These are phyloP conservation scores for Potamilus streckersoni DNA, from an alignment of 1,140 invertebrate species.

Conservation along the genomic window DNA sequence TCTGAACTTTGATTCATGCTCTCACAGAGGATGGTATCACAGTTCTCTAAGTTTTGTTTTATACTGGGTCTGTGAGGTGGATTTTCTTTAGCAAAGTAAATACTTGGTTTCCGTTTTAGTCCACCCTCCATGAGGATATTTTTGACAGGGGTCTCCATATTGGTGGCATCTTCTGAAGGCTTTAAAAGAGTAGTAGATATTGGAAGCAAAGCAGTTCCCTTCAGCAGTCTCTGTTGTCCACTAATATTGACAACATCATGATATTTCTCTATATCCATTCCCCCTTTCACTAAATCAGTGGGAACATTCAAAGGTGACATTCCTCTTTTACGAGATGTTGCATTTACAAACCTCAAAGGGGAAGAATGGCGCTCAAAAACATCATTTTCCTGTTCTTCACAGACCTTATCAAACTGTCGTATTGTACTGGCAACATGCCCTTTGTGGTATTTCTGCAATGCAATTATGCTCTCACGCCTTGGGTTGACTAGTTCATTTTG, in stretches of 20 bases:
- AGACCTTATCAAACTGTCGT: constrained; percentile 38
- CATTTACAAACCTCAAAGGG: constrained; percentile 48
- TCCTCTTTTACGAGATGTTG: constrained; percentile 41
- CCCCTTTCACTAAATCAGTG: constrained; percentile 51
- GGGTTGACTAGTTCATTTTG: constrained; percentile 45
- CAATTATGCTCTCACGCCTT: constrained; percentile 54
- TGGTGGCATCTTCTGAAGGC: constrained; percentile 29
- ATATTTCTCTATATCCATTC: constrained; percentile 29
- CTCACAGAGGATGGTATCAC: too few species aligned
- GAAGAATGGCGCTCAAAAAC: constrained; percentile 36
- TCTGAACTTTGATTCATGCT: too few species aligned
- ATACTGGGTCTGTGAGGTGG: too few species aligned
- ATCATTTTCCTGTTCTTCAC: constrained; percentile 14
- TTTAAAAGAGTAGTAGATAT: constrained; percentile 46
- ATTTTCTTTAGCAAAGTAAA: constrained; percentile 31
- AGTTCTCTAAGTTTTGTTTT: too few species aligned
- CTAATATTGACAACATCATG: constrained; percentile 31
- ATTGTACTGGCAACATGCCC: constrained; percentile 50
- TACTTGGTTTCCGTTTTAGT: constrained; percentile 35
- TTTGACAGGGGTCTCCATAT: background rate
- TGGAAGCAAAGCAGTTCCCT: constrained; percentile 40
- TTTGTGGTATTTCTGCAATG: constrained; percentile 46
- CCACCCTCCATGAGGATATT: constrained; percentile 6
- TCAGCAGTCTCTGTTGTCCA: constrained; percentile 23
- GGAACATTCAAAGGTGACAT: constrained; percentile 56